phyloP scores from a whole-genome alignment of 2,888 invertebrate genomes.

The Temnothorax unifasciatus region DNA sequence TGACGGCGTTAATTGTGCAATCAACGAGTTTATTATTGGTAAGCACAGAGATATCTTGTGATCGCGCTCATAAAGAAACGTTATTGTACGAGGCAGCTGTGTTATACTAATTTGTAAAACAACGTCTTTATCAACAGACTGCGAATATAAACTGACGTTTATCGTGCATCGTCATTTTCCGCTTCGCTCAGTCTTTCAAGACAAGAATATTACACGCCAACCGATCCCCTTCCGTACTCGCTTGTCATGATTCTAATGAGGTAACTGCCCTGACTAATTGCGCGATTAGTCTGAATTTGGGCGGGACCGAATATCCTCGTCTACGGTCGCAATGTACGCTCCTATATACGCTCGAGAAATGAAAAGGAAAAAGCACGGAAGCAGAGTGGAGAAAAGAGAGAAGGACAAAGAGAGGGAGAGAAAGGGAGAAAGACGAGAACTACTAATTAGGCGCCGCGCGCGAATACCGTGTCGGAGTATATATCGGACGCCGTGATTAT shows the following conservation, averaged over 20 bases:
- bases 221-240: slow-evolving; percentile 36
- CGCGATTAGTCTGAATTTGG: slow-evolving; percentile 74
- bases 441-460: slow-evolving; percentile 83
- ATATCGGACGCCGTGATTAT: slow-evolving; percentile 80
- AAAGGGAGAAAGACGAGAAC: slow-evolving; percentile 69
- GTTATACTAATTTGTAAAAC: slow-evolving; percentile 24
- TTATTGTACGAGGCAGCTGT: not conserved
- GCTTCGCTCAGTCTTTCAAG: slow-evolving; percentile 26
- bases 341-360: slow-evolving; percentile 52
- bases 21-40: slow-evolving; percentile 18
- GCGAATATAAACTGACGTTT: slow-evolving; percentile 32
- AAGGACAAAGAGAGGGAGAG: slow-evolving; percentile 55
- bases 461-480: slow-evolving; percentile 79
- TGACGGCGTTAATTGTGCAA: slow-evolving; percentile 30
- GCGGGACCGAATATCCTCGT: slow-evolving; percentile 64
- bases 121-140: slow-evolving; percentile 19
- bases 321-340: slow-evolving; percentile 58
- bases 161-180: slow-evolving; percentile 50
- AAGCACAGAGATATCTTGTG: slow-evolving; percentile 25
- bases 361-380: slow-evolving; percentile 4
- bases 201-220: slow-evolving; percentile 22
- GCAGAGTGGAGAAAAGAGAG: slow-evolving; percentile 34
- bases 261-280: slow-evolving; percentile 67
- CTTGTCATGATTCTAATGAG: slow-evolving; percentile 65
- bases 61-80: slow-evolving; percentile 1